Percentiles rank a stretch among this genome's conserved stretches.
phyloP scores from a whole-genome alignment of 2,113 vertebrate genomes.

The Apteryx mantelli region DNA sequence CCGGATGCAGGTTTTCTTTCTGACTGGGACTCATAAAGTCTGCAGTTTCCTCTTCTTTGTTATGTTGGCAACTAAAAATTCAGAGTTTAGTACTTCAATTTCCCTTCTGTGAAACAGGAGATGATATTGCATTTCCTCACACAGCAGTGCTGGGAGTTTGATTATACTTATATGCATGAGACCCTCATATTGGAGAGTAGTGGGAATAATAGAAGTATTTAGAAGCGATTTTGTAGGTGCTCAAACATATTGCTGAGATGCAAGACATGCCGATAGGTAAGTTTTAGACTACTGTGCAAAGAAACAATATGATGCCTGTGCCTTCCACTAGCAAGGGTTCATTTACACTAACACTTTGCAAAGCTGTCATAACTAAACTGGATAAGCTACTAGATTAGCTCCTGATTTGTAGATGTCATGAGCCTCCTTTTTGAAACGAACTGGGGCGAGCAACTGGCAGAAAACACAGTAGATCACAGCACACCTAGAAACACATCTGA shows the following conservation, averaged over 20 bases:
- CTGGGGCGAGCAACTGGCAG: background rate
- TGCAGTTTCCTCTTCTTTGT: background rate
- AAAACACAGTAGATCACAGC: background rate
- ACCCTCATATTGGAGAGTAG: fast-evolving
- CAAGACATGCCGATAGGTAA: background rate
- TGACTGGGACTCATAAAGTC: background rate
- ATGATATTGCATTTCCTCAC: background rate
- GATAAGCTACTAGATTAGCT: background rate
- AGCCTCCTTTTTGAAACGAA: background rate
- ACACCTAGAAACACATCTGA: background rate
- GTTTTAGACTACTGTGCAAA: background rate
- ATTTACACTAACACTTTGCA: background rate
- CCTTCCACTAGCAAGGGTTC: background rate
- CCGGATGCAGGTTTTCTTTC: fast-evolving
- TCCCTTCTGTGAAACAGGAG: background rate
- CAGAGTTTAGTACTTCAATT: background rate
- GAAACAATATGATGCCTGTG: background rate
- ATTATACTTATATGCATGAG: background rate
- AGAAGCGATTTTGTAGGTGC: background rate
- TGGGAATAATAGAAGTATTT: background rate
- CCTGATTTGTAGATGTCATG: background rate
- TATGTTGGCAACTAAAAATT: background rate
- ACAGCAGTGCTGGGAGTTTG: background rate
- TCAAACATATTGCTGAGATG: background rate
- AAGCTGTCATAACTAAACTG: background rate